These are phyloP conservation scores for Cynopterus sphinx DNA, from an alignment of 2,797 vertebrate species.

Conservation along the genomic window DNA sequence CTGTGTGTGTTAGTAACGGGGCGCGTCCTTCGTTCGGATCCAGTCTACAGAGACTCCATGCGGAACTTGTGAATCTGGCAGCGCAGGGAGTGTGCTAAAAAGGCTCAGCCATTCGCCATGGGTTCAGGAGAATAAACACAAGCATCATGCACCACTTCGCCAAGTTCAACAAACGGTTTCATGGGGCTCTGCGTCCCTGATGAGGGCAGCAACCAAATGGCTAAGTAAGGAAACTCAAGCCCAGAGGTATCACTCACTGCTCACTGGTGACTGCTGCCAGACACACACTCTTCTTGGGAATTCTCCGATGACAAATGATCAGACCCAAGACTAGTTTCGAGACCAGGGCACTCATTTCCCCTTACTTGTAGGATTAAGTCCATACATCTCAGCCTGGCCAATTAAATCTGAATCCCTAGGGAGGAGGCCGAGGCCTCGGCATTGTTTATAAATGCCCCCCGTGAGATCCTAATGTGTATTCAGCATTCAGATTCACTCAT, in stretches of 20 bases:
- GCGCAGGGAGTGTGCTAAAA: not conserved
- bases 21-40: not conserved
- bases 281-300: not conserved
- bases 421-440: not conserved
- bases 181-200: slow-evolving; percentile 20
- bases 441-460: not conserved
- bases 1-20: not conserved
- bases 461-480: not conserved
- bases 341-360: not conserved
- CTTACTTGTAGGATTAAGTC: not conserved
- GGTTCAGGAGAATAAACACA: slow-evolving; percentile 46
- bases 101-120: not conserved
- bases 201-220: slow-evolving; percentile 37
- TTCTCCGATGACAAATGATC: not conserved
- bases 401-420: not conserved
- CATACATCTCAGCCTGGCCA: not conserved
- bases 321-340: not conserved
- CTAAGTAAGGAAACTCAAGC: slow-evolving; percentile 1
- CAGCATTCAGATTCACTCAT: not conserved
- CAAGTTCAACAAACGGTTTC: slow-evolving; percentile 66
- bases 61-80: slow-evolving; percentile 1
- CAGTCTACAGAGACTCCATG: not conserved
- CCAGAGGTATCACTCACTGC: not conserved
- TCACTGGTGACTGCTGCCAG: not conserved
- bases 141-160: not conserved